phyloP scores from a whole-genome alignment of 2,888 invertebrate species.

The Sipha maydis region DNA sequence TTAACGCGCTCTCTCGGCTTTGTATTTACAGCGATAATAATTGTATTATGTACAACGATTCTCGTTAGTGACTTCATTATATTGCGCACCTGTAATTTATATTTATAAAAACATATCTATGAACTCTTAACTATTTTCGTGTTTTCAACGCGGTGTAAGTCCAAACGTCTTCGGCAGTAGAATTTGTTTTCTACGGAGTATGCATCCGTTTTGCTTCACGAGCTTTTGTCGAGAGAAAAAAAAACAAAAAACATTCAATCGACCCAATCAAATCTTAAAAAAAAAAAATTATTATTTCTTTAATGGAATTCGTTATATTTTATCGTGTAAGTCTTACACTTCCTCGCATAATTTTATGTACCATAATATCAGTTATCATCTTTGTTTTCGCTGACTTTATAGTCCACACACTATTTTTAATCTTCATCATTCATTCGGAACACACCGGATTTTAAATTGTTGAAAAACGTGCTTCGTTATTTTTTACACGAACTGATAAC shows the following conservation, averaged over 20 bases:
- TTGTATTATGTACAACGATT: neutral
- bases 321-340: neutral
- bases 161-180: neutral
- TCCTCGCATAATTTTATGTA: neutral
- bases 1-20: neutral
- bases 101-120: neutral
- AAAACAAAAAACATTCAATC: neutral
- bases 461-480: too few species aligned
- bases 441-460: too few species aligned
- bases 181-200: neutral
- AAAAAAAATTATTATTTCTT: too few species aligned
- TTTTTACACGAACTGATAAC: too few species aligned
- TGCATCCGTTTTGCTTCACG: neutral
- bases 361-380: neutral
- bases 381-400: too few species aligned
- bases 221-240: neutral
- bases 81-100: neutral
- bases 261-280: neutral
- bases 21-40: neutral
- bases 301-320: neutral
- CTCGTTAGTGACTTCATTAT: neutral
- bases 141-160: neutral
- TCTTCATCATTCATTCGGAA: too few species aligned
- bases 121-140: neutral
- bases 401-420: too few species aligned